Conservation (phyloP, 2,797 vertebrate genomes). For the Mormyrus hasselquistii region DNA sequence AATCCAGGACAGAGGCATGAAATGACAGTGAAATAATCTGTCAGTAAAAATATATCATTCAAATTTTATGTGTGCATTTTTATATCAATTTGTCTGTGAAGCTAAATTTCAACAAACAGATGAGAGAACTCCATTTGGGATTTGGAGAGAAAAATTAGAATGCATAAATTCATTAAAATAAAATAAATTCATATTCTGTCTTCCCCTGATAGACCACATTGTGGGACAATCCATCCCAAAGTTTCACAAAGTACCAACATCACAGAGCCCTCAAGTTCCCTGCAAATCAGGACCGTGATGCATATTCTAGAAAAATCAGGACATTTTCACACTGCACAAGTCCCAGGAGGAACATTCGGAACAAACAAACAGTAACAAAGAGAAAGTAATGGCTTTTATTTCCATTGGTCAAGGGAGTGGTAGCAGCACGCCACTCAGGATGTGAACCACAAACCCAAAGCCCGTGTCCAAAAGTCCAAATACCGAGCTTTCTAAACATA, state of each 20-base stretch:
- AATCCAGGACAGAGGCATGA: neutral
- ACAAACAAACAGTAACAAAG: neutral
- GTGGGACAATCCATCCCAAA: neutral
- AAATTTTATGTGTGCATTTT: conserved; percentile 23
- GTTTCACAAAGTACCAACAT: conserved; percentile 12
- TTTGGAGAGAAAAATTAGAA: conserved; percentile 11
- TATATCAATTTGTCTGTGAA: conserved; percentile 22
- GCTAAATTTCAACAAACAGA: conserved; percentile 17
- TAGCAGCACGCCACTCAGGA: neutral
- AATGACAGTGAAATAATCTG: neutral
- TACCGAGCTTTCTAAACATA: neutral
- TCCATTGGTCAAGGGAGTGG: neutral
- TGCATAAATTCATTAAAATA: conserved; percentile 25
- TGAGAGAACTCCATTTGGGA: neutral
- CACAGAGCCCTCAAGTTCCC: neutral
- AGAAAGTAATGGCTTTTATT: neutral
- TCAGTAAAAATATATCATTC: conserved; percentile 18
- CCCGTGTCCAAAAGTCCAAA: neutral
- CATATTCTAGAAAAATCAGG: conserved; percentile 21
- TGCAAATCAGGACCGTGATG: neutral
- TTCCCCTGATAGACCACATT: neutral
- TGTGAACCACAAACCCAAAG: neutral
- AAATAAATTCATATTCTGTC: conserved; percentile 11
- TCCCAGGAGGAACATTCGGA: neutral
- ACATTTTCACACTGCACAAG: conserved; percentile 9